Evolutionary conservation across 2,113 vertebrate genomes (phyloP), one percentile per base, ranked within the genome.

Genomic region (Sprattus sprattus): DNA sequence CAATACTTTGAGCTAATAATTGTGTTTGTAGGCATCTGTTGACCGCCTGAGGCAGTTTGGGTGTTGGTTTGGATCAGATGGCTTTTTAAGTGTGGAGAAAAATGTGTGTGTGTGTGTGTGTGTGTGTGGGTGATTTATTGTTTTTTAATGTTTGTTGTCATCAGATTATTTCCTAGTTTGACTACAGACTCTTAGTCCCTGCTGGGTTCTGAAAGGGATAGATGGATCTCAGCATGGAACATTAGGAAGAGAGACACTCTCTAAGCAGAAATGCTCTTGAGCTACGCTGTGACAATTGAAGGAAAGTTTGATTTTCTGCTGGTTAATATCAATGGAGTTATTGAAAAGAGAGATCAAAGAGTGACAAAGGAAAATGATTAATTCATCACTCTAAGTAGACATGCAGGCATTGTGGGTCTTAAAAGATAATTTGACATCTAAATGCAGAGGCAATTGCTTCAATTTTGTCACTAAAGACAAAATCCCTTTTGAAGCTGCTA

Each of bases 361-460:
- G 18, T 22, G 5, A 49, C 57, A 80, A 71, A 71, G 28, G 25
- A 71, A 32, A 71, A 32, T 71, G 25, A 71, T 2, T 28, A 32
- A 32, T 71, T 71, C 64, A 71, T 71, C 64, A 20, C 18, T 71
- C 25, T 28, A 32, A 71, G 64, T 71, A 71, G 64, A 71, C 64
- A 71, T 11, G 8, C 64, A 85, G 82, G 44, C 44, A 4, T 86
- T 22, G 32, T 32, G 39, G 71, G 57, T 82, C 84, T 88, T 80
- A 85, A 86, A 89, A 88, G 82, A 86, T 32, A 9, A 54, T 47
- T 47, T 82, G 87, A 88, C 85, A 89, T 85, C 11, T 86, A 85
- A 85, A 89, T 89, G 84, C 84, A 83, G 16, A 16, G 57, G 86
- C 87, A 89, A 88, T 67, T 86, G 57, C 87, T 93, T 91, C 86